Evolutionary conservation across 2,888 invertebrate genomes (phyloP).

Genomic region (Dinocampus coccinellae): DNA sequence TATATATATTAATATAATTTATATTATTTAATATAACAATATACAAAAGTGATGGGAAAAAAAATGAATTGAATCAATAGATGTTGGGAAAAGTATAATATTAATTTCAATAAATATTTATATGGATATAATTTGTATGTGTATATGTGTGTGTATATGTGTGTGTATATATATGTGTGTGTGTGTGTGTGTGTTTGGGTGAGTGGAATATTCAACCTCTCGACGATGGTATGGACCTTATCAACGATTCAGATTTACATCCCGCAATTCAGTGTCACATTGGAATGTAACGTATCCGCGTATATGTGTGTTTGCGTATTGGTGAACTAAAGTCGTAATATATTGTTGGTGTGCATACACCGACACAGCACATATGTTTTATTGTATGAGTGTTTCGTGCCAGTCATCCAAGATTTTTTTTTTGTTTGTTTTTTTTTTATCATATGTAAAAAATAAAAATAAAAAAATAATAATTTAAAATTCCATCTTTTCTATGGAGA

Average conservation of each 20-base stretch:
- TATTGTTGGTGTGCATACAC: background rate
- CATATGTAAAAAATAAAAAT: background rate
- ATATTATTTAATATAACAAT: background rate
- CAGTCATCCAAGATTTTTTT: background rate
- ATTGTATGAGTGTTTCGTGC: background rate
- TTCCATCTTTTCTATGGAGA: no score
- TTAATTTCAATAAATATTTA: no score
- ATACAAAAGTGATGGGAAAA: background rate
- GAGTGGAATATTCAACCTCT: background rate
- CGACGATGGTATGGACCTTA: constrained; percentile 20
- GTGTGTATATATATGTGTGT: no score
- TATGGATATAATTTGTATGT: background rate
- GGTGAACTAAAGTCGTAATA: no score
- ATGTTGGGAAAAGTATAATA: no score
- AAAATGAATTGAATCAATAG: no score
- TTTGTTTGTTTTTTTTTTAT: background rate
- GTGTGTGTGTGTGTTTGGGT: no score
- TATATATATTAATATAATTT: background rate
- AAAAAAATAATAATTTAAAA: no score
- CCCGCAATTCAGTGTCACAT: constrained; percentile 38
- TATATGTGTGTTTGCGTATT: no score
- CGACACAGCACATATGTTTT: background rate
- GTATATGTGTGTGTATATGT: no score
- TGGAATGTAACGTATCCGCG: constrained; percentile 46
- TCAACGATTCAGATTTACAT: constrained; percentile 36